Conservation (phyloP, 2,888 invertebrate genomes). For the Seladonia tumulorum region DNA sequence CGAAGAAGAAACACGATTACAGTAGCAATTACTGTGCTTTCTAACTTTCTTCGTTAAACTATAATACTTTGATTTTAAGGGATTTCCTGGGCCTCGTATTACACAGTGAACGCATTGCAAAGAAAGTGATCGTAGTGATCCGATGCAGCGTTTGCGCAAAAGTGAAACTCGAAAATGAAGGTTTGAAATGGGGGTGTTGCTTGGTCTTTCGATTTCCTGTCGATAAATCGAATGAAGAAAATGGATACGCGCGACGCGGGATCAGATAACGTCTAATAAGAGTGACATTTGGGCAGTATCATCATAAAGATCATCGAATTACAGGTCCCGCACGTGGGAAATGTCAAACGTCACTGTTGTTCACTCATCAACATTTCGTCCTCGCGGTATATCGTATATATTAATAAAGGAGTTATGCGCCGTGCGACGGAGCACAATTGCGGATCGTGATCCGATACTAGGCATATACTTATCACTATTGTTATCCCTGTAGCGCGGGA, state of each 20-base stretch:
- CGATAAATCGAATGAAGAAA: background rate
- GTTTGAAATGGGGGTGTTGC: background rate
- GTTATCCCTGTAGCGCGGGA: slow-evolving; percentile 51
- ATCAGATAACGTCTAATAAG: slow-evolving; percentile 43
- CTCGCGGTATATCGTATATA: slow-evolving; percentile 35
- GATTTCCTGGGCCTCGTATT: too few relatives aligned
- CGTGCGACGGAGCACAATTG: slow-evolving; percentile 54
- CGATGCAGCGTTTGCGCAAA: too few relatives aligned
- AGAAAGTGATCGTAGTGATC: too few relatives aligned
- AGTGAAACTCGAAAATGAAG: too few relatives aligned
- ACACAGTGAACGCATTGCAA: background rate
- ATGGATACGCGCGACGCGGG: slow-evolving; percentile 3
- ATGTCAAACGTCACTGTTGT: slow-evolving; percentile 60
- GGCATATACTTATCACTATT: slow-evolving; percentile 66
- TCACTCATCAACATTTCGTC: slow-evolving; percentile 58
- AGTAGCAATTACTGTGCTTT: too few relatives aligned
- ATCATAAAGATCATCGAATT: slow-evolving; percentile 53
- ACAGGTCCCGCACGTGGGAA: slow-evolving; percentile 50
- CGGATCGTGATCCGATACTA: slow-evolving; percentile 66
- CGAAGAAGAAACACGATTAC: too few relatives aligned
- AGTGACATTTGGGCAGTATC: slow-evolving; percentile 54
- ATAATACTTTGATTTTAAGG: too few relatives aligned
- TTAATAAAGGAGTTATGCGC: slow-evolving; percentile 50
- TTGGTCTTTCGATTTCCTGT: background rate
- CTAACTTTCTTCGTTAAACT: too few relatives aligned